Evolutionary conservation across 2,797 vertebrate genomes (phyloP), one percentile per base, ranked within the genome.

Genomic region (Acanthurus lineatus): DNA sequence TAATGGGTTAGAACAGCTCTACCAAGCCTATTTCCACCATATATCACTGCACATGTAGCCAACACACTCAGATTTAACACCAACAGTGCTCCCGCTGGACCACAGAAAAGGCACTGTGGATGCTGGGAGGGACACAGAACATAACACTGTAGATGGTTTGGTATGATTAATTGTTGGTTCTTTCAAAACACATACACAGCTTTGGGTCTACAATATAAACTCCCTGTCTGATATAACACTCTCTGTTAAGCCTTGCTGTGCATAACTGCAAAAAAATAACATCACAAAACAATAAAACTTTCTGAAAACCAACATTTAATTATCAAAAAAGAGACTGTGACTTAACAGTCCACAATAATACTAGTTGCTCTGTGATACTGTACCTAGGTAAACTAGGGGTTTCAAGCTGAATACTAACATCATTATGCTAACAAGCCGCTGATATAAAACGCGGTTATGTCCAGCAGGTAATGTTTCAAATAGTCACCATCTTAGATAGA

Each of bases 1-100:
- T 2, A 5, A 60, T 53, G 49, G 65, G 58, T 51, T 72, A 62
- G 62, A 62, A 48, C 48, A 69, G 77, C 48, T 71, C 49, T 72
- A 63, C 66, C 71, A 20, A 2, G 35, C 65, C 58, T 48, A 42
- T 49, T 59, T n/a, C 57, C n/a, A 54, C n/a, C 38, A 7, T 12
- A 17, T 35, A 57, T 25, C 20, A n/a, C 19, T 45, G 10, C 28
- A 61, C 59, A 79, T 45, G 62, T 5, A 51, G 52, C 25, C n/a
- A 16, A 65, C 52, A 72, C 17, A 14, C 11, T 17, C 11, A 19
- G 11, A 7, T 9, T 6, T 20, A 17, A 16, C 45, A 47, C 16
- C 56, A 9, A 28, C 9, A 52, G 28, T 12, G 9, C 38, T 5
- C 25, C 25, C 25, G 25, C 25, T 25, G 56, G 8, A 54, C 16